These are phyloP conservation scores for Tachypleus tridentatus DNA, from an alignment of 1,140 invertebrate species.

Conservation along the genomic window DNA sequence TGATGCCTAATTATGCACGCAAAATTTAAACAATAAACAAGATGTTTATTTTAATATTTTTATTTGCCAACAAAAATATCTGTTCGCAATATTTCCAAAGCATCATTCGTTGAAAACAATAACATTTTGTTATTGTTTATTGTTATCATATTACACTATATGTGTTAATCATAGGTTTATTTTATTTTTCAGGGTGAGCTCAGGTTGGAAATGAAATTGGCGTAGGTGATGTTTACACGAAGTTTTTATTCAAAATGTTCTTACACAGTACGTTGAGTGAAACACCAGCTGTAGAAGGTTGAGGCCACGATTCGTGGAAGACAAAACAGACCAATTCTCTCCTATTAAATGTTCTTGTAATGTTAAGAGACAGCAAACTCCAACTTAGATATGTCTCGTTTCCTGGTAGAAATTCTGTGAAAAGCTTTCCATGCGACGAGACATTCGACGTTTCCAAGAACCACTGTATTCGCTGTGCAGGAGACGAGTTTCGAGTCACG, in stretches of 20 bases:
- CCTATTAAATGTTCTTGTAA: constrained; percentile 58
- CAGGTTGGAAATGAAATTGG: too few species aligned
- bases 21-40: too few species aligned
- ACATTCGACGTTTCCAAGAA: constrained; percentile 28
- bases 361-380: constrained; percentile 51
- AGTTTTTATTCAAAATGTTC: constrained; percentile 22
- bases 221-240: too few species aligned
- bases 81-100: too few species aligned
- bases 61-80: too few species aligned
- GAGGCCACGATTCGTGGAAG: constrained; percentile 51
- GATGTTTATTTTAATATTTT: too few species aligned
- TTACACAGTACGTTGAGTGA: constrained; percentile 68
- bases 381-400: constrained; percentile 40
- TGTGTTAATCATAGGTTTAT: too few species aligned
- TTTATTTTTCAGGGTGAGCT: too few species aligned
- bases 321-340: constrained; percentile 58
- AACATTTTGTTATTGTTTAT: too few species aligned
- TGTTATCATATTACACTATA: too few species aligned
- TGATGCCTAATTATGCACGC: too few species aligned
- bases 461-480: constrained; percentile 42
- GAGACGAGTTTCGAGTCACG: constrained; percentile 66
- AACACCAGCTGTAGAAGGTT: constrained; percentile 53
- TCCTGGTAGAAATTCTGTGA: constrained; percentile 28
- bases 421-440: constrained; percentile 25
- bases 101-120: too few species aligned